A percentile compares a stretch with the other conserved stretches of the same genome.
These are phyloP conservation scores for Dissostichus mawsoni DNA, from an alignment of 2,113 vertebrate species.

Conservation along the genomic window DNA sequence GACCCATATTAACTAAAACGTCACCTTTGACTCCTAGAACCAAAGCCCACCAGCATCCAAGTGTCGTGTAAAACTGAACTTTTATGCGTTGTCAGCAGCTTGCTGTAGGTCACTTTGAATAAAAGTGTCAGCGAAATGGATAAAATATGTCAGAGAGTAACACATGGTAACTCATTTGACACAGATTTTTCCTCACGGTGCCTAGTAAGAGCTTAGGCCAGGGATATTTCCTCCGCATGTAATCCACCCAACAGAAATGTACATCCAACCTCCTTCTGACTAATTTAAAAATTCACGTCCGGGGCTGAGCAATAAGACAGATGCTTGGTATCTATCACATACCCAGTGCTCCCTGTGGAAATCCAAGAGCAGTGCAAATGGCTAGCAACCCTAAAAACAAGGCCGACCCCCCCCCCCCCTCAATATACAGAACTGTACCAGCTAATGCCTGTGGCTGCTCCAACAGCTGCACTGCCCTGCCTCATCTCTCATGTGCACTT, in stretches of 20 bases:
- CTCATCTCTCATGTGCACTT: slow-evolving; percentile 40
- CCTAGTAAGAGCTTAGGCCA: background rate
- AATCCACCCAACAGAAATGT: slow-evolving; percentile 26
- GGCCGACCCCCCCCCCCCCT: background rate
- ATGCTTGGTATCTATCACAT: slow-evolving; percentile 69
- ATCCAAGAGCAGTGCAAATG: slow-evolving; percentile 32
- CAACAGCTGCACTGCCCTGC: slow-evolving; percentile 70
- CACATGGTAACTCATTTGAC: slow-evolving; percentile 18
- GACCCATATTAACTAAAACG: slow-evolving; percentile 11
- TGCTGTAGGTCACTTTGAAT: background rate
- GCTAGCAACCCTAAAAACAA: slow-evolving; percentile 43
- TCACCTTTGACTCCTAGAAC: slow-evolving; percentile 6
- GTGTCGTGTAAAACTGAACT: background rate
- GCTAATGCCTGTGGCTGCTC: slow-evolving; percentile 59
- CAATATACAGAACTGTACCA: slow-evolving; percentile 46
- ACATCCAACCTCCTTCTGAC: slow-evolving; percentile 20
- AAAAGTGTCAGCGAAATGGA: slow-evolving; percentile 10
- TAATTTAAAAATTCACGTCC: slow-evolving; percentile 26
- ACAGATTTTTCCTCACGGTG: slow-evolving; percentile 6
- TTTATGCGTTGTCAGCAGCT: slow-evolving; percentile 18
- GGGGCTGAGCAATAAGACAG: slow-evolving; percentile 46
- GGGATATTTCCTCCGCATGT: slow-evolving; percentile 21
- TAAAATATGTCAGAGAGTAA: slow-evolving; percentile 26
- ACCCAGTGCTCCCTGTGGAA: slow-evolving; percentile 42
- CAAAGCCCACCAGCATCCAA: background rate